Conservation (phyloP, 2,888 invertebrate species). For the Beris chalybata region DNA sequence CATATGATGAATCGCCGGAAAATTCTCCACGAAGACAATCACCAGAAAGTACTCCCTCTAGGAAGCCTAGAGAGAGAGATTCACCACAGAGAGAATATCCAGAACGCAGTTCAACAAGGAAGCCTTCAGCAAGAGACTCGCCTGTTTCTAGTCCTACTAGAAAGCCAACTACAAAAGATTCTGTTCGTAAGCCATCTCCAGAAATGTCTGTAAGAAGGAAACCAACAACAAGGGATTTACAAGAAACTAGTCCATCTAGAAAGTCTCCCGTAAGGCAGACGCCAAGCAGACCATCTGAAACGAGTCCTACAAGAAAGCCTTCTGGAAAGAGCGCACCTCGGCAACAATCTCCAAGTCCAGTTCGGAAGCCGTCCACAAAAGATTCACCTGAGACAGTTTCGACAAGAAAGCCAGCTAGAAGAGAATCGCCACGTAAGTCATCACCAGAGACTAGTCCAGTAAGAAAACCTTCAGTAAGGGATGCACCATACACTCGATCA, state of each 20-base stretch:
- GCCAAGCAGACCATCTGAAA: not conserved
- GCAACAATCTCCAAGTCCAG: conserved; percentile 54
- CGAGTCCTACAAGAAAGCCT: not conserved
- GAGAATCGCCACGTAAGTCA: conserved; percentile 48
- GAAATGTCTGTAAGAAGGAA: not conserved
- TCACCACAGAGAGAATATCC: not conserved
- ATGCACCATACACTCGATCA: conserved; percentile 39
- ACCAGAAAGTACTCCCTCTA: not conserved
- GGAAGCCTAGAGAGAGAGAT: not conserved
- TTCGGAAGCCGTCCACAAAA: conserved; percentile 29
- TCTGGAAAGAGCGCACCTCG: conserved; percentile 53
- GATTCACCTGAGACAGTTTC: conserved; percentile 1
- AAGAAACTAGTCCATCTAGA: conserved; percentile 1
- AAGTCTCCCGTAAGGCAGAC: not conserved
- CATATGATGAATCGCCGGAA: not conserved
- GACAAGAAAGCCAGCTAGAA: conserved; percentile 49
- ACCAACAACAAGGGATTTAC: not conserved
- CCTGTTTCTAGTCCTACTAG: not conserved
- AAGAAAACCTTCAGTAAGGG: conserved; percentile 43
- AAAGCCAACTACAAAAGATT: not conserved
- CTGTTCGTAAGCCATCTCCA: conserved; percentile 3
- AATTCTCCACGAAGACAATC: conserved; percentile 8
- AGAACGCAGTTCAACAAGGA: not conserved
- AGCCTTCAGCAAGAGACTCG: not conserved
- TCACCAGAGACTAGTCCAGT: conserved; percentile 49